Percentiles rank a stretch among this genome's conserved stretches.
phyloP scores from a whole-genome alignment of 2,888 invertebrate genomes.

The Phortica magna region DNA sequence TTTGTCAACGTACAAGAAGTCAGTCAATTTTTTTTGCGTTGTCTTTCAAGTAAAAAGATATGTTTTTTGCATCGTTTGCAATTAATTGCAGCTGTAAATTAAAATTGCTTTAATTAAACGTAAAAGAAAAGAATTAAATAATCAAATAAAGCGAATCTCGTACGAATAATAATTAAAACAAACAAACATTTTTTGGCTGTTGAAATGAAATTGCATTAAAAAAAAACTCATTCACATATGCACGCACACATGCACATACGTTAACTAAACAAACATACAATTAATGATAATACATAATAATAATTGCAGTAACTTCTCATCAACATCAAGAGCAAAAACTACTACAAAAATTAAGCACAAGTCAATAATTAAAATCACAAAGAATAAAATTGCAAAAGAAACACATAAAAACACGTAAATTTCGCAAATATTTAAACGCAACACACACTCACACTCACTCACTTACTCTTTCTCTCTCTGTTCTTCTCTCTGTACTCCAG shows the following conservation, averaged over 20 bases:
- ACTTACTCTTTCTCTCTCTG: constrained; percentile 52
- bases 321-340: not conserved
- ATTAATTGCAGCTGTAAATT: constrained; percentile 9
- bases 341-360: not conserved
- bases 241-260: not conserved
- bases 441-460: constrained; percentile 24
- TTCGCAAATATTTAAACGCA: not conserved
- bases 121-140: not conserved
- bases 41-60: not conserved
- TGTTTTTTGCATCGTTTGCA: constrained; percentile 8
- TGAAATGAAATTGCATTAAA: not conserved
- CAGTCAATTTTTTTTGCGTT: constrained; percentile 20
- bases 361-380: constrained; percentile 1
- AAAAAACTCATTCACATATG: not conserved
- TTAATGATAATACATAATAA: not conserved
- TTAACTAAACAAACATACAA: not conserved
- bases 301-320: not conserved
- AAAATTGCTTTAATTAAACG: not conserved
- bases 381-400: too few species aligned
- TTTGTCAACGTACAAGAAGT: constrained; percentile 15
- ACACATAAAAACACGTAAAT: constrained; percentile 15
- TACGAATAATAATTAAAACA: not conserved
- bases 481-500: constrained; percentile 80
- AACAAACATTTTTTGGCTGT: not conserved
- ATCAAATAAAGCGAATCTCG: not conserved